A percentile compares a stretch with the other conserved stretches of the same genome.
These are phyloP conservation scores for Casuarius casuarius DNA, from an alignment of 2,113 vertebrate genomes.

Conservation along the genomic window DNA sequence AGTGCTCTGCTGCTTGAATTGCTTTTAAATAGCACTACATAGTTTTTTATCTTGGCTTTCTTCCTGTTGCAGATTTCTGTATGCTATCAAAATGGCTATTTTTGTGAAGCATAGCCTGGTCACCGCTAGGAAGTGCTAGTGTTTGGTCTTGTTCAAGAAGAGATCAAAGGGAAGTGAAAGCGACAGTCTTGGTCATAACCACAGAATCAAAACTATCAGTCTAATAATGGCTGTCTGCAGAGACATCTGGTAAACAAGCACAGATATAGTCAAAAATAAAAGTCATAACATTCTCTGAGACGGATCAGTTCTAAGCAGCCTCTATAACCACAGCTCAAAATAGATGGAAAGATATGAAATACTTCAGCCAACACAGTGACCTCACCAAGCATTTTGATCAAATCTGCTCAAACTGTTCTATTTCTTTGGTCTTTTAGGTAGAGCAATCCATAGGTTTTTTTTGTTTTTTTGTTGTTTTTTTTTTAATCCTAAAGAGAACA, in stretches of 20 bases:
- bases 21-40: neutral
- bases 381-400: neutral
- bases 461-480: neutral
- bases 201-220: neutral
- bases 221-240: fast-evolving
- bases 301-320: fast-evolving
- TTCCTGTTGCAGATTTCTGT: neutral
- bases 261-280: neutral
- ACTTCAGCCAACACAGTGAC: fast-evolving
- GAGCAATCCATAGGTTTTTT: neutral
- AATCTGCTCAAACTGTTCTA: neutral
- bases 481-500: neutral
- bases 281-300: neutral
- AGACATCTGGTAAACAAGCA: neutral
- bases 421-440: neutral
- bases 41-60: neutral
- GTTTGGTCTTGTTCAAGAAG: neutral
- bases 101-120: neutral
- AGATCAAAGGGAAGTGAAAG: neutral
- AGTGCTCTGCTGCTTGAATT: neutral
- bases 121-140: neutral
- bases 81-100: neutral
- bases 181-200: fast-evolving
- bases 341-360: neutral
- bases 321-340: neutral